phyloP scores from a whole-genome alignment of 2,888 invertebrate species.

The Trypoxylon attenuatum region DNA sequence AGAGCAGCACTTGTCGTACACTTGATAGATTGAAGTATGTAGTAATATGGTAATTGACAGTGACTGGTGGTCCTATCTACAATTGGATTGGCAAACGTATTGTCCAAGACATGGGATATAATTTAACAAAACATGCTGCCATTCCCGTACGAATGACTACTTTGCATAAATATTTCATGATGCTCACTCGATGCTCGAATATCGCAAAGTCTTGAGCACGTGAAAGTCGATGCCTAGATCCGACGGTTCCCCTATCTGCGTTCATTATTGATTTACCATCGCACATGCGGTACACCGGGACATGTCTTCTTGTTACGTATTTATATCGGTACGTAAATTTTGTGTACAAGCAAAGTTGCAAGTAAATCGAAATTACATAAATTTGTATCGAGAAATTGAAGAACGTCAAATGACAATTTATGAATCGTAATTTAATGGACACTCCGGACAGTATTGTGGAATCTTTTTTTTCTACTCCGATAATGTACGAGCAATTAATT shows the following conservation, averaged over 20 bases:
- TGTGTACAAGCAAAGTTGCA: no score
- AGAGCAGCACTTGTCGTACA: no score
- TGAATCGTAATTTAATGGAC: background rate
- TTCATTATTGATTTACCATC: conserved; percentile 19
- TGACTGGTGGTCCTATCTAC: no score
- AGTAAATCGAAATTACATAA: no score
- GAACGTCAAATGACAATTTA: background rate
- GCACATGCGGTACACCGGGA: conserved; percentile 1
- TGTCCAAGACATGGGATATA: no score
- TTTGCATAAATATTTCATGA: background rate
- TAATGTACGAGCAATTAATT: no score
- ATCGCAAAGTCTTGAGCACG: background rate
- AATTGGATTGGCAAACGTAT: no score
- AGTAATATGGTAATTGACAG: no score
- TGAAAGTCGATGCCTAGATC: background rate
- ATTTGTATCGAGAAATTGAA: no score
- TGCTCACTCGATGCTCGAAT: background rate
- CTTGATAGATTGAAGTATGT: no score
- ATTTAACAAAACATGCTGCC: no score
- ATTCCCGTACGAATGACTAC: conserved; percentile 10
- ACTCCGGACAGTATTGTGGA: background rate
- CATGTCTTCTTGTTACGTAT: background rate
- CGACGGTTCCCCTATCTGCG: background rate
- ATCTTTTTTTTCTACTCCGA: background rate
- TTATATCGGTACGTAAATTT: conserved; percentile 10